Evolutionary conservation across 2,888 invertebrate genomes (phyloP), one percentile per base, ranked within the genome.

Genomic region (Trissolcus brochymenae): DNA sequence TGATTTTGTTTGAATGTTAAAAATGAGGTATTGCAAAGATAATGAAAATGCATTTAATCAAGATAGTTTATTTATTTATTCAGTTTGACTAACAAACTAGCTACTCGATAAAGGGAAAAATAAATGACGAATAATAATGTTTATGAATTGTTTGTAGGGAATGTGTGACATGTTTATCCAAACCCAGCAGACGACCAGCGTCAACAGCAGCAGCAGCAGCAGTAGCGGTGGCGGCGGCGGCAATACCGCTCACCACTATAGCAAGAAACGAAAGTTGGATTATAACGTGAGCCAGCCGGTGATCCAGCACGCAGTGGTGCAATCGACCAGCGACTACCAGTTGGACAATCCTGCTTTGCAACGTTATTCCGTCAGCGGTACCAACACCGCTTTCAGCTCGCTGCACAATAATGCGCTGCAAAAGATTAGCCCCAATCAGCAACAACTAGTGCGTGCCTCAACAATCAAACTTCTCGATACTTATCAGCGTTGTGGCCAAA

Each of bases 111-210:
- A 35, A 1, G 9, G 6, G 35, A 35, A 35, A 1, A 35, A 29
- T 7, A 29, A 29, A 11, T 9, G 35, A 35, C 11, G 35, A 35
- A 4, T 35, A 35, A 35, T 35, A 35, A 35, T 46, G 21, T 43
- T 59, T n/a, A 7, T 40, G 56, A 9, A 68, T 54, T 25, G 4
- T 35, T 90, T 91, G 21, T 90, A 95, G 94, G 94, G 94, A 93
- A 94, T 93, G 94, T 94, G 93, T 94, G 94, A 94, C 94, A 95
- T 94, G 94, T 94, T 94, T 93, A 94, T 94, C 91, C 92, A 91
- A 91, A 91, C 92, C 90, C 92, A 92, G 87, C 91, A 91, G 88
- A 90, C 91, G 89, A 90, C 90, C 90, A 91, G 90, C 90, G 90
- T 90, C 89, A 90, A 89, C 88, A 90, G 86, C 89, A 87, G 87